phyloP scores from a whole-genome alignment of 1,140 invertebrate species.

The Sitodiplosis mosellana region DNA sequence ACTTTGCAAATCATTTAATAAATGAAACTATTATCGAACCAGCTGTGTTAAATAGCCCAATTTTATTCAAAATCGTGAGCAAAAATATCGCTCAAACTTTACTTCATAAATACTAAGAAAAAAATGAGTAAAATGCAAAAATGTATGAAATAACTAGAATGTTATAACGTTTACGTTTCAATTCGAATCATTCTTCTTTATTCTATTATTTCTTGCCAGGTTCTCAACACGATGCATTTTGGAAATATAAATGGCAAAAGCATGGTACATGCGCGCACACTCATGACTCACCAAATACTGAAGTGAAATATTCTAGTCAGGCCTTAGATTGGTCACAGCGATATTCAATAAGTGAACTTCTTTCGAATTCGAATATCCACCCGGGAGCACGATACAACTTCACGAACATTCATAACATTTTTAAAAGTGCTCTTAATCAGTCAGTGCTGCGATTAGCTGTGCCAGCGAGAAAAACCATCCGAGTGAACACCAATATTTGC shows the following conservation, averaged over 20 bases:
- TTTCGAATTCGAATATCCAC: conserved; percentile 33
- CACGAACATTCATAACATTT: conserved; percentile 33
- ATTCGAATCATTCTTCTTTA: too few species aligned
- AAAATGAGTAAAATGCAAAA: too few species aligned
- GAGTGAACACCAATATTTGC: conserved; percentile 34
- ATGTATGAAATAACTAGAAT: too few species aligned
- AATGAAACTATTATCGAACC: too few species aligned
- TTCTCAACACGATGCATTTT: too few species aligned
- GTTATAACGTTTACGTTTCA: too few species aligned
- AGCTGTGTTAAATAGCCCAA: too few species aligned
- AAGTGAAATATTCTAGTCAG: conserved; percentile 52
- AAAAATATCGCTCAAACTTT: too few species aligned
- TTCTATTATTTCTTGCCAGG: too few species aligned
- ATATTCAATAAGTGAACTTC: conserved; percentile 42
- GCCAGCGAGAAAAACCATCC: conserved; percentile 32
- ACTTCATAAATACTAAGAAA: too few species aligned
- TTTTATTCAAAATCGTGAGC: too few species aligned
- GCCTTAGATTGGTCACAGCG: conserved; percentile 41
- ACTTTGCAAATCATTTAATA: too few species aligned
- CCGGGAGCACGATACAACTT: conserved; percentile 38
- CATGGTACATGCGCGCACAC: conserved; percentile 61
- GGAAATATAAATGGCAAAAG: conserved; percentile 71
- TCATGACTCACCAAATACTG: conserved; percentile 37
- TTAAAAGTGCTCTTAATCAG: conserved; percentile 33
- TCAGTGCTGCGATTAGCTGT: conserved; percentile 42